These are phyloP conservation scores for Didymodactylos carnosus DNA, from an alignment of 2,888 invertebrate species.

Conservation along the genomic window DNA sequence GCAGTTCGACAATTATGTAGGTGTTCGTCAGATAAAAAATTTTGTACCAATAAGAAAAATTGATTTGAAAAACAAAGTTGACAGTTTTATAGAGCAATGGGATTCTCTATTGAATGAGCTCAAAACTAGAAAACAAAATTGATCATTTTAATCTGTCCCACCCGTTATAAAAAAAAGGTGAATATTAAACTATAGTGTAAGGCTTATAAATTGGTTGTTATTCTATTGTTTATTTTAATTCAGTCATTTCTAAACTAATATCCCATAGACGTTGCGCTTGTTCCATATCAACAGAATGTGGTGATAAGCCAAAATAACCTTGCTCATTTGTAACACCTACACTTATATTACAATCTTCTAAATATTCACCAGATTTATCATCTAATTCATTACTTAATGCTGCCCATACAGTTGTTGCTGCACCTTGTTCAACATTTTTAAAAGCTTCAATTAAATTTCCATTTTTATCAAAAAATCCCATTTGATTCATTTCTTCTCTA, in stretches of 20 bases:
- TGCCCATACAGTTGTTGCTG: background rate
- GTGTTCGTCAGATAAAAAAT: too few species aligned
- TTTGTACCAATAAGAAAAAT: too few species aligned
- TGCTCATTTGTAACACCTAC: background rate
- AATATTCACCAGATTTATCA: background rate
- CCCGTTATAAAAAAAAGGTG: too few species aligned
- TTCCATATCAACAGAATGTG: background rate
- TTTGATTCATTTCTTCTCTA: background rate
- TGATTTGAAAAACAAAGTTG: too few species aligned
- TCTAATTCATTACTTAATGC: background rate
- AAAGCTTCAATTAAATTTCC: background rate
- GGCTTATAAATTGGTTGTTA: too few species aligned
- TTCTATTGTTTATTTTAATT: background rate
- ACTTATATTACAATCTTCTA: background rate
- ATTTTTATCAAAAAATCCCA: background rate
- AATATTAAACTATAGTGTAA: too few species aligned
- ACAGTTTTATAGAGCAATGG: too few species aligned
- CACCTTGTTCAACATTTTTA: conserved; percentile 3
- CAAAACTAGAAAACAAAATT: too few species aligned
- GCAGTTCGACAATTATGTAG: too few species aligned
- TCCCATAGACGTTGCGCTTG: background rate
- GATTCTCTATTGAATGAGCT: too few species aligned
- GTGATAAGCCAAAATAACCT: background rate
- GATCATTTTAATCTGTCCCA: too few species aligned
- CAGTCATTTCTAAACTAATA: background rate